Evolutionary conservation across 1,140 invertebrate species (phyloP), one percentile per base, ranked within the genome.

Genomic region (Orussus abietinus): DNA sequence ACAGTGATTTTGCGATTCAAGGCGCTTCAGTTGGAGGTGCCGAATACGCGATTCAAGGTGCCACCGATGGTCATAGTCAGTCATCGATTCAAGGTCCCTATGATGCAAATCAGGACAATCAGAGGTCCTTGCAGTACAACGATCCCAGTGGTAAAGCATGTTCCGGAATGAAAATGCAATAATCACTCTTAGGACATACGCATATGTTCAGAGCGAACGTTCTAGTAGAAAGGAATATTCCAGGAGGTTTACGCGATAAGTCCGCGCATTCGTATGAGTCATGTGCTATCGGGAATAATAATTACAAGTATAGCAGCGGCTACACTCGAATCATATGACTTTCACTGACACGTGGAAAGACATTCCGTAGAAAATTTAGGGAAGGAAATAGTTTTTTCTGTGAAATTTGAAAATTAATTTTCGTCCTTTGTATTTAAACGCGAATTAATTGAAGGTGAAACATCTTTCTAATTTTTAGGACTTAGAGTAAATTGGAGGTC

Each of bases 401-500:
- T 39, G 6, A 39, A 14, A 15, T 34, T 35, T 17, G 12, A 15
- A 11, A 4, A 41, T 32, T 32, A 21, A 14, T 32, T 18, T 39
- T 39, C 25, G 30, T 28, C 4, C n/a, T 40, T 15, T 20, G 5
- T 14, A 20, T 19, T 31, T 21, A 12, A 14, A 7, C 3, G 4
- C 13, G 1, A 31, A 42, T 35, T 38, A 10, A 4, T 26, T 33
- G 6, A 25, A 28, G 31, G 2, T 20, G 33, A 11, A 36, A 38
- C 13, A 31, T 13, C 20, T 31, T 17, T 37, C 9, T 1, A 11
- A 42, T 42, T 13, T 3, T 12, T 32, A 72, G 71, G 71, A 29
- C 45, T 61, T 2, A 59, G 57, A 31, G 59, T 72, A 1, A 71
- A 69, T 19, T 74, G 71, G 71, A 63, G 49, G 12, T 69, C 69